Evolutionary conservation across 2,113 vertebrate genomes (phyloP).

Genomic region (Promerops cafer): DNA sequence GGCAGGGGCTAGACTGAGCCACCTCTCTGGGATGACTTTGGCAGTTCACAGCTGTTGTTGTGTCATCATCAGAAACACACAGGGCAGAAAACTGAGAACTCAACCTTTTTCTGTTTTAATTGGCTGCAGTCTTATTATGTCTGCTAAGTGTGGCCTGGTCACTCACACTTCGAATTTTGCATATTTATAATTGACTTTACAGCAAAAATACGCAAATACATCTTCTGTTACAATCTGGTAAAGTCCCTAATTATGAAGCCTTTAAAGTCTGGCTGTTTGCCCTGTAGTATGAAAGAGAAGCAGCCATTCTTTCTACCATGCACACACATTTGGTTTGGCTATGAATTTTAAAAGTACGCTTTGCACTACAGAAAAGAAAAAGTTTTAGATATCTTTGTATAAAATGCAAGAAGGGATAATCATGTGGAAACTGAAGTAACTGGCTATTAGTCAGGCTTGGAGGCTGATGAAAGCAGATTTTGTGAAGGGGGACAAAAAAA

Average conservation of each 20-base stretch:
- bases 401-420: constrained; percentile 41
- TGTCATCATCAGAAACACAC: constrained; percentile 1
- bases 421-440: not conserved
- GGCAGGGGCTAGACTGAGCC: not conserved
- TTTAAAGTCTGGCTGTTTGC: not conserved
- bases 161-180: constrained; percentile 3
- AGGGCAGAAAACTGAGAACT: constrained; percentile 11
- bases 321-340: not conserved
- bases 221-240: not conserved
- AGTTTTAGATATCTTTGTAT: not conserved
- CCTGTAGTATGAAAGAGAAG: not conserved
- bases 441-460: not conserved
- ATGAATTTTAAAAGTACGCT: constrained; percentile 29
- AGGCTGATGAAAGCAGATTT: not conserved
- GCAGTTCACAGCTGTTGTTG: constrained; percentile 37
- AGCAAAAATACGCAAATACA: constrained; percentile 4
- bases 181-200: constrained; percentile 16
- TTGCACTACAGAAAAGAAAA: not conserved
- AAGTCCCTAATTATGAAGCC: not conserved
- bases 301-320: not conserved
- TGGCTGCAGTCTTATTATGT: constrained; percentile 2
- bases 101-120: constrained; percentile 31
- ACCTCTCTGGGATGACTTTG: not conserved
- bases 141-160: not conserved
- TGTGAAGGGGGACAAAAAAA: not conserved